phyloP scores from a whole-genome alignment of 2,113 vertebrate genomes.

The Junco hyemalis region DNA sequence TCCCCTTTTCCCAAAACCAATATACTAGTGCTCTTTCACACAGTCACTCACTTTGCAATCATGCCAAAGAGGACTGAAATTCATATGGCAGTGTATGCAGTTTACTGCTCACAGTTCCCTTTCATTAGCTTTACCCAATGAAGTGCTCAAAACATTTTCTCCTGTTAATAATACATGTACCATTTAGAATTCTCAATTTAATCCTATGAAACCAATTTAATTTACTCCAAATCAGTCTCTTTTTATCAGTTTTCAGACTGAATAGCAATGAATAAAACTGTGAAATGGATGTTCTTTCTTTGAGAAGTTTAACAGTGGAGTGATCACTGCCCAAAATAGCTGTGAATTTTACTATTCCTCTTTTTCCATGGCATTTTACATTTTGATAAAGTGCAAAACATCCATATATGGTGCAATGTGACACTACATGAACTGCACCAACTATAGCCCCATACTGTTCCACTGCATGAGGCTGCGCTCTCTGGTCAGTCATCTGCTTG shows the following conservation, averaged over 20 bases:
- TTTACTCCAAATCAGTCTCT: not conserved
- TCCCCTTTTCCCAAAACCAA: rapidly evolving
- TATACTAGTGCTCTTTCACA: not conserved
- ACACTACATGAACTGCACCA: not conserved
- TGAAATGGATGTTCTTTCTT: not conserved
- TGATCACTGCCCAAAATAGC: not conserved
- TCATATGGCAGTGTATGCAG: not conserved
- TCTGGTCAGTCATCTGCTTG: not conserved
- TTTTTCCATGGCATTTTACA: not conserved
- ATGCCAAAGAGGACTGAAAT: not conserved
- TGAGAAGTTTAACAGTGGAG: not conserved
- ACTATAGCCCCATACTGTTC: not conserved
- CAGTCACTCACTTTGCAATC: not conserved
- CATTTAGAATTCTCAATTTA: not conserved
- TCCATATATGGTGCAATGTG: not conserved
- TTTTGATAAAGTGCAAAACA: not conserved
- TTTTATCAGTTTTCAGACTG: not conserved
- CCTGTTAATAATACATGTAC: not conserved
- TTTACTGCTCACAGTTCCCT: not conserved
- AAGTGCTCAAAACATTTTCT: not conserved
- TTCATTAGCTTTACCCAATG: not conserved
- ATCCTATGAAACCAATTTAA: not conserved
- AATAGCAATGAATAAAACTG: not conserved
- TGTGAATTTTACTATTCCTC: not conserved
- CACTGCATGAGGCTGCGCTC: not conserved